These are phyloP conservation scores for Syngnathus acus DNA, from an alignment of 2,797 vertebrate species.

Conservation along the genomic window DNA sequence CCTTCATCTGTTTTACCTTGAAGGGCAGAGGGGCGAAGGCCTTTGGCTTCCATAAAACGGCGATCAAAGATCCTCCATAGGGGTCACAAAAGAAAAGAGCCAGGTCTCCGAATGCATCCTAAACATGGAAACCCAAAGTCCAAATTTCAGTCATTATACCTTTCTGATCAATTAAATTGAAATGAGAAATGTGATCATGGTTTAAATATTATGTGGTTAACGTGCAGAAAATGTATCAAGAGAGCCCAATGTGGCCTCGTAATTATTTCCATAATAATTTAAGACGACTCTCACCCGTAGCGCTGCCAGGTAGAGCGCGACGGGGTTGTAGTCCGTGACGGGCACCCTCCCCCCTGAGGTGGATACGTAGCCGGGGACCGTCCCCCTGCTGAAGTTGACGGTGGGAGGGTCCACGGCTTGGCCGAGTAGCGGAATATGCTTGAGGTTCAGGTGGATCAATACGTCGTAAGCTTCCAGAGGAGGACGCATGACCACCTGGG, in stretches of 20 bases:
- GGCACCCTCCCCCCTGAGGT: slow-evolving; percentile 65
- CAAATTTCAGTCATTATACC: background rate
- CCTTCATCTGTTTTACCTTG: slow-evolving; percentile 68
- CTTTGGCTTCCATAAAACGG: slow-evolving; percentile 91
- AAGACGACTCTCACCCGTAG: slow-evolving; percentile 73
- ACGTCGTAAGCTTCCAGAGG: slow-evolving; percentile 86
- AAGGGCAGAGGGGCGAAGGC: slow-evolving; percentile 81
- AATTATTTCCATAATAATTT: too few species aligned
- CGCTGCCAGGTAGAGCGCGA: slow-evolving; percentile 78
- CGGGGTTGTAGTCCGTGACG: slow-evolving; percentile 86
- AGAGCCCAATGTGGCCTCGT: background rate
- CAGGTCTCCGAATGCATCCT: slow-evolving; percentile 84
- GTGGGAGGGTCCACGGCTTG: slow-evolving; percentile 75
- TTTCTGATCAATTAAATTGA: background rate
- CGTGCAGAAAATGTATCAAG: background rate
- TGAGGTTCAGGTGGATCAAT: slow-evolving; percentile 80
- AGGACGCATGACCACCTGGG: slow-evolving; percentile 83
- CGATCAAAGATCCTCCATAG: slow-evolving; percentile 83
- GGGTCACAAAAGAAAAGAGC: slow-evolving; percentile 92
- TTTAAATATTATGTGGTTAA: background rate
- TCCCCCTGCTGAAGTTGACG: slow-evolving; percentile 69
- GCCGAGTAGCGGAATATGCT: slow-evolving; percentile 79
- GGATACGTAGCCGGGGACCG: slow-evolving; percentile 14
- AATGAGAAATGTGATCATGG: background rate
- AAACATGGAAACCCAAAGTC: slow-evolving; percentile 4